Conservation (phyloP, 2,888 invertebrate species). For the Mythimna lalbum region DNA sequence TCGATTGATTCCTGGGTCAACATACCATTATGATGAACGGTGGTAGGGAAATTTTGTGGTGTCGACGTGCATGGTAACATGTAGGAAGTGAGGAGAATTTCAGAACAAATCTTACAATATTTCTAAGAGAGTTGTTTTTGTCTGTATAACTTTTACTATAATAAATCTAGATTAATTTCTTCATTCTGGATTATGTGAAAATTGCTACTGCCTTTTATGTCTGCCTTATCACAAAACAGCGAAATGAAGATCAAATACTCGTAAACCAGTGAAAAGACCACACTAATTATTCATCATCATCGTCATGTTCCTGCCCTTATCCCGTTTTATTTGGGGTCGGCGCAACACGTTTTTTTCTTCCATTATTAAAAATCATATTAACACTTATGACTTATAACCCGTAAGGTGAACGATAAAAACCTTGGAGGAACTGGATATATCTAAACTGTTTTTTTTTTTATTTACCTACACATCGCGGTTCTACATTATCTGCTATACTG, state of each 20-base stretch:
- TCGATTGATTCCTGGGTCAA: constrained; percentile 39
- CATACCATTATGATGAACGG: constrained; percentile 35
- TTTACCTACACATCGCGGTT: no score
- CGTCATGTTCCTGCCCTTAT: no score
- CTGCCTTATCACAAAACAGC: no score
- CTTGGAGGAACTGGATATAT: constrained; percentile 30
- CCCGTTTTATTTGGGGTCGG: no score
- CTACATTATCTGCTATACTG: not conserved
- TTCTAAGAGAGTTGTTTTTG: no score
- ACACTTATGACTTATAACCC: constrained; percentile 17
- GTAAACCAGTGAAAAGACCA: not conserved
- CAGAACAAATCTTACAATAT: not conserved
- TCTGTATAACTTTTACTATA: not conserved
- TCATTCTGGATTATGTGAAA: no score
- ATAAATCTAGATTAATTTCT: no score
- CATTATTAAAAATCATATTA: constrained; percentile 13
- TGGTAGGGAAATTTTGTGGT: not conserved
- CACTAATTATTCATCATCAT: constrained; percentile 1
- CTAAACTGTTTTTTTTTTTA: no score
- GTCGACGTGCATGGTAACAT: constrained; percentile 11
- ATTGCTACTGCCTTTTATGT: no score
- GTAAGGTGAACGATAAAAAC: constrained; percentile 35
- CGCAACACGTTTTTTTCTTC: no score
- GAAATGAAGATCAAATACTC: no score
- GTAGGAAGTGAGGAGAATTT: not conserved